Conservation (phyloP, 1,140 invertebrate species). For the Heliconius eleuchia region DNA sequence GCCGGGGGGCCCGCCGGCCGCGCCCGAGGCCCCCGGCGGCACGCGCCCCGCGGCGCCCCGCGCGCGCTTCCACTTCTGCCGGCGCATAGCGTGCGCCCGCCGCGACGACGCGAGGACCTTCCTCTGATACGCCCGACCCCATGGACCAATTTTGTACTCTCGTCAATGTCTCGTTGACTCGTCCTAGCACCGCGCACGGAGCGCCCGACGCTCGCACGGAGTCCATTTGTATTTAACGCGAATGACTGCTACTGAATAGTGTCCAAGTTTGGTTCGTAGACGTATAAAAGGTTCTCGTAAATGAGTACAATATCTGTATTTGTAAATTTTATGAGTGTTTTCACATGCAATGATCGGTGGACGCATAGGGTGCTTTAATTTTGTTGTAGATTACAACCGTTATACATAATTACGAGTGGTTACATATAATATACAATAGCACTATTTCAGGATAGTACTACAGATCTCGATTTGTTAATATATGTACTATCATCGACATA, state of each 20-base stretch:
- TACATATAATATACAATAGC: constrained; percentile 59
- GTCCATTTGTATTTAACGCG: constrained; percentile 57
- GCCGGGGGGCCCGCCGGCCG: constrained; percentile 46
- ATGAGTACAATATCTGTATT: constrained; percentile 35
- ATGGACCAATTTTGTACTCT: constrained; percentile 78
- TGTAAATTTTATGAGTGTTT: constrained; percentile 34
- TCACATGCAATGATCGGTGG: constrained; percentile 54
- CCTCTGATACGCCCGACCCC: constrained; percentile 65
- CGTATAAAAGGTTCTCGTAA: constrained; percentile 38
- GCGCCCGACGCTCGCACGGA: constrained; percentile 50
- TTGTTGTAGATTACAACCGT: constrained; percentile 65
- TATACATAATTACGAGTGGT: constrained; percentile 56
- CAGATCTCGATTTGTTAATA: constrained; percentile 27
- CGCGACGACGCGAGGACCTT: constrained; percentile 67
- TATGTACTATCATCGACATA: not conserved
- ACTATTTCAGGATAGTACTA: constrained; percentile 55
- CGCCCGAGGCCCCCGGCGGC: constrained; percentile 42
- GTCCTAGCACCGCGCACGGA: constrained; percentile 61
- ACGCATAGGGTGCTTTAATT: constrained; percentile 74
- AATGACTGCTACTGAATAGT: constrained; percentile 43
- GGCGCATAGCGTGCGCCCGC: constrained; percentile 59
- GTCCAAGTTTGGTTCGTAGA: constrained; percentile 49
- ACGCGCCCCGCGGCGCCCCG: constrained; percentile 50
- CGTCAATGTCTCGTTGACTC: constrained; percentile 61
- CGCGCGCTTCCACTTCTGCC: constrained; percentile 73